Evolutionary conservation across 2,113 vertebrate species (phyloP), one percentile per base, ranked within the genome.

Genomic region (Cyanistes caeruleus): DNA sequence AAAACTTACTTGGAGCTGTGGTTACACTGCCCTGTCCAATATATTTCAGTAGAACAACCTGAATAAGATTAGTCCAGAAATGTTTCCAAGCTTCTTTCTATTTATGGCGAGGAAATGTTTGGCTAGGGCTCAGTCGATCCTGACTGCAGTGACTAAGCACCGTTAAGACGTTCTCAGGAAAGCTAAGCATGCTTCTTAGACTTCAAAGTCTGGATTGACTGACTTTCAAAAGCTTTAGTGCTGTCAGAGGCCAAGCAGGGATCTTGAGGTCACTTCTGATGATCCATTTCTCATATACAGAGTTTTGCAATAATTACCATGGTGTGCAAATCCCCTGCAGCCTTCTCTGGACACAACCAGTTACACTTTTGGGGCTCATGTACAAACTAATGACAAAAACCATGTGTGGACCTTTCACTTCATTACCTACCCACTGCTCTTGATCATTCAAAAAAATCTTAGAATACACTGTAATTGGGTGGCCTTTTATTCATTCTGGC

Each of bases 61-160:
- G 94, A 90, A 64, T 25, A 92, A 67, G 59, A 89, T 93, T 91
- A 92, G 68, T 81, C 81, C 80, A 93, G 81, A 93, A 89, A 74
- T 17, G 9, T 81, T 93, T 90, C 56, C 84, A 82, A 75, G 69
- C 63, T 87, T 81, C 78, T 85, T 92, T 95, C 91, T 96, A 92
- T 93, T 96, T 95, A 92, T 78, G 77, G 72, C 2, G 37, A 93
- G 33, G 52, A 89, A 87, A 60, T 78, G 59, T 93, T 95, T 96
- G 95, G 89, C 91, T 75, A 90, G 27, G 55, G 74, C 86, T 84
- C 89, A 80, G 89, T 85, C 0, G 0, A 69, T 80, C 68, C 68
- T 90, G 69, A 95, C 89, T 81, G 94, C 94, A 93, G 64, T 96
- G 94, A 95, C 95, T 96, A 96, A 96, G 95, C 91, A 95, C 52